Conservation (phyloP, 2,888 invertebrate genomes). For the Aphidoletes aphidimyza region DNA sequence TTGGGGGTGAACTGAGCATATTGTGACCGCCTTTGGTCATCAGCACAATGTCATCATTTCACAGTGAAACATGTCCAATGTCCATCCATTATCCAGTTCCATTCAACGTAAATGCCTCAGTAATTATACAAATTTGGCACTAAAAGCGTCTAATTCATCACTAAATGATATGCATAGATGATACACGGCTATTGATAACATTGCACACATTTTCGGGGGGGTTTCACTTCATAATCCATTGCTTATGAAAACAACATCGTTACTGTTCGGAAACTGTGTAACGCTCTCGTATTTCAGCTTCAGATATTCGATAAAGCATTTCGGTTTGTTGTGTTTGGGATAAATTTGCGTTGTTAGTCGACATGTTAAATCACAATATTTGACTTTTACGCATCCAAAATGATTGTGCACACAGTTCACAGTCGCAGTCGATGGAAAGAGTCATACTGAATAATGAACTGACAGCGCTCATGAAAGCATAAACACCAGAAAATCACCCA, state of each 20-base stretch:
- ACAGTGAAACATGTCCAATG: too few species aligned
- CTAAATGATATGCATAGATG: constrained; percentile 23
- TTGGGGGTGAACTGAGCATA: neutral
- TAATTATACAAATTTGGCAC: constrained; percentile 33
- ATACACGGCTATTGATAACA: neutral
- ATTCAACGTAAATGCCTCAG: too few species aligned
- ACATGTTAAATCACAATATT: constrained; percentile 34
- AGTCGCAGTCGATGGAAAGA: neutral
- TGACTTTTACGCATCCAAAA: constrained; percentile 28
- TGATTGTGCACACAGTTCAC: neutral
- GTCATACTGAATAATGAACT: neutral
- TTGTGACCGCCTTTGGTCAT: neutral
- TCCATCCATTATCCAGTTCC: too few species aligned
- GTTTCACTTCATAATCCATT: neutral
- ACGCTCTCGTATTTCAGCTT: neutral
- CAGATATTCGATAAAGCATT: too few species aligned
- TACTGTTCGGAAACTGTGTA: neutral
- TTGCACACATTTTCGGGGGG: neutral
- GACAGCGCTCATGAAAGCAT: neutral
- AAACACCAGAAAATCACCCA: neutral
- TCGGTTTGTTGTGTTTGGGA: neutral
- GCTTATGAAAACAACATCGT: constrained; percentile 29
- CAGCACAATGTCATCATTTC: neutral
- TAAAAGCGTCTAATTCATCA: constrained; percentile 33
- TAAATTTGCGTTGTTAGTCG: constrained; percentile 3